Conservation (phyloP, 2,113 vertebrate species). For the Gorilla gorilla region DNA sequence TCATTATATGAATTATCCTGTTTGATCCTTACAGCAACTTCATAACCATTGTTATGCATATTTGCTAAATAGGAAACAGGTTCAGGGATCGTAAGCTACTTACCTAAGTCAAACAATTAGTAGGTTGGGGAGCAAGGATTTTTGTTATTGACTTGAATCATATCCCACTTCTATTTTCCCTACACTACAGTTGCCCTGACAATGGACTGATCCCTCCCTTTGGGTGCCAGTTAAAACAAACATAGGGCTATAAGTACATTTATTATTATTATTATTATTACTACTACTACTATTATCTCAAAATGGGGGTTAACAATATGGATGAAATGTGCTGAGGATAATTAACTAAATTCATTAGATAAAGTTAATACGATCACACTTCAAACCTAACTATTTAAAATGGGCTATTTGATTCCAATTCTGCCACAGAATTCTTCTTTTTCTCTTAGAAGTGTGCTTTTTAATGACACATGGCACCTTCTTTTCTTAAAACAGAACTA, state of each 20-base stretch:
- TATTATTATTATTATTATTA: background rate
- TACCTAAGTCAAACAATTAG: background rate
- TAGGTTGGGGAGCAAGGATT: background rate
- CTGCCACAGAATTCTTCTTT: slow-evolving; percentile 2
- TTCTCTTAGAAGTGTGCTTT: slow-evolving; percentile 32
- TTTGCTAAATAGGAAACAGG: background rate
- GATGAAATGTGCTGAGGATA: background rate
- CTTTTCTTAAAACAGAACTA: background rate
- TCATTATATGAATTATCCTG: background rate
- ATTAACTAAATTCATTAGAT: background rate
- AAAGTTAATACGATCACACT: background rate
- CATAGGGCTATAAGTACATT: background rate
- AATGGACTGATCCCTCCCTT: background rate
- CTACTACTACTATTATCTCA: background rate
- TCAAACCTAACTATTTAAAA: slow-evolving; percentile 15
- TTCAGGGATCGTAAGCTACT: background rate
- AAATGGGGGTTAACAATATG: background rate
- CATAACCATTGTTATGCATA: background rate
- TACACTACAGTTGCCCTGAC: background rate
- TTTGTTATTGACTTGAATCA: background rate
- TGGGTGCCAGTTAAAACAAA: background rate
- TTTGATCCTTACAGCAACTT: background rate
- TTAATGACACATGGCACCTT: background rate
- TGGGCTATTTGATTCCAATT: background rate
- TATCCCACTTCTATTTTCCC: background rate